Percentiles rank a stretch among this genome's conserved stretches.
phyloP scores from a whole-genome alignment of 2,888 invertebrate genomes.

The Aspidapion aeneum region DNA sequence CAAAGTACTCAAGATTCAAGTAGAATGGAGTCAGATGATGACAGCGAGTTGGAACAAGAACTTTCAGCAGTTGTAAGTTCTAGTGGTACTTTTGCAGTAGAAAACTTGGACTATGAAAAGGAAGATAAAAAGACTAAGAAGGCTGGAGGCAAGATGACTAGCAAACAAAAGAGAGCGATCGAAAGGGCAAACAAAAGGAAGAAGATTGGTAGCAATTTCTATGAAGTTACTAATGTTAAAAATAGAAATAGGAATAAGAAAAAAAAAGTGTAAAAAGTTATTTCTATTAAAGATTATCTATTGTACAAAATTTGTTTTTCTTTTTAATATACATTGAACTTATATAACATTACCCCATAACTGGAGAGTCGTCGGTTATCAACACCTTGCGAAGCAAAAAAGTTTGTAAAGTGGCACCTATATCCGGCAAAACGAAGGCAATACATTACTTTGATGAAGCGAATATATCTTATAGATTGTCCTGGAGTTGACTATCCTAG shows the following conservation, averaged over 20 bases:
- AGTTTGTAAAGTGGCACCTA: constrained; percentile 98
- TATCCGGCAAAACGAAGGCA: constrained; percentile 99
- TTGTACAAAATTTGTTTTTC: too few relatives aligned
- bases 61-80: constrained; percentile 30
- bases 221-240: constrained; percentile 85
- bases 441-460: constrained; percentile 95
- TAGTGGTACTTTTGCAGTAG: constrained; percentile 52
- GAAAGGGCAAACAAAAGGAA: constrained; percentile 73
- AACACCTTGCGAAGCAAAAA: constrained; percentile 94
- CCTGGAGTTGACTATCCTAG: constrained; percentile 98
- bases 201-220: constrained; percentile 86
- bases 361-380: constrained; percentile 97
- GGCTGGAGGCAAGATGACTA: constrained; percentile 59
- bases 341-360: constrained; percentile 98
- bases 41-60: constrained; percentile 57
- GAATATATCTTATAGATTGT: constrained; percentile 97
- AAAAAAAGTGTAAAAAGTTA: constrained; percentile 34
- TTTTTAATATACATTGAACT: too few relatives aligned
- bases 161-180: constrained; percentile 71
- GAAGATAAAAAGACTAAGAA: constrained; percentile 27
- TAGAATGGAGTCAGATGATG: constrained; percentile 53
- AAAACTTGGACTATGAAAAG: constrained; percentile 37
- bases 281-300: not conserved
- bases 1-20: constrained; percentile 7
- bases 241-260: constrained; percentile 77